A percentile compares a stretch with the other conserved stretches of the same genome.
Conservation (phyloP, 2,888 invertebrate species). For the Teleiodes luculella region DNA sequence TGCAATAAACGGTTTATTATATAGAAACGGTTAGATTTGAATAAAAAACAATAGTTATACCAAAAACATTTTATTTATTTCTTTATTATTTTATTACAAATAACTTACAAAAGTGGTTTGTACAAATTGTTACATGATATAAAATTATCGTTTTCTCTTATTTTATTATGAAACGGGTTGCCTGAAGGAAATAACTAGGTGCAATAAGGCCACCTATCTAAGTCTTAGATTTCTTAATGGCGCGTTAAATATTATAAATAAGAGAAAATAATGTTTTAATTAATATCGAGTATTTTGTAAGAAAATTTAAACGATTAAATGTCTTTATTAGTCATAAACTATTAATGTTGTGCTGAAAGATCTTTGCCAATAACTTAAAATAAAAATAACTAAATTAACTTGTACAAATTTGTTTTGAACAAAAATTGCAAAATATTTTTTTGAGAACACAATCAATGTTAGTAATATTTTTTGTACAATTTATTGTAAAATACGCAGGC, state of each 20-base stretch:
- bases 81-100: conserved; percentile 50
- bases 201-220: background rate
- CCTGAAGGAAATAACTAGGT: background rate
- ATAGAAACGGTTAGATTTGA: background rate
- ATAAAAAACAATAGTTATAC: background rate
- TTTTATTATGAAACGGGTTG: background rate
- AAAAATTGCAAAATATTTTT: background rate
- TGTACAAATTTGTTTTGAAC: background rate
- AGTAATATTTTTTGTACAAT: background rate
- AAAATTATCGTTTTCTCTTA: conserved; percentile 10
- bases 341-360: no score
- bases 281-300: no score
- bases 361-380: background rate
- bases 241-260: background rate
- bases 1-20: no score
- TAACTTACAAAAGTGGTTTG: conserved; percentile 51
- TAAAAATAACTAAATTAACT: background rate
- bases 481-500: conserved; percentile 13
- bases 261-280: no score
- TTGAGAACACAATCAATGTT: background rate
- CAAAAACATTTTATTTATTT: conserved; percentile 64
- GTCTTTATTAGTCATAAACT: no score
- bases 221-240: background rate
- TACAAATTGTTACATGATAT: conserved; percentile 14
- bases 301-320: no score